Evolutionary conservation across 1,140 invertebrate genomes (phyloP), one percentile per base, ranked within the genome.

Genomic region (Drosophila aff.): DNA sequence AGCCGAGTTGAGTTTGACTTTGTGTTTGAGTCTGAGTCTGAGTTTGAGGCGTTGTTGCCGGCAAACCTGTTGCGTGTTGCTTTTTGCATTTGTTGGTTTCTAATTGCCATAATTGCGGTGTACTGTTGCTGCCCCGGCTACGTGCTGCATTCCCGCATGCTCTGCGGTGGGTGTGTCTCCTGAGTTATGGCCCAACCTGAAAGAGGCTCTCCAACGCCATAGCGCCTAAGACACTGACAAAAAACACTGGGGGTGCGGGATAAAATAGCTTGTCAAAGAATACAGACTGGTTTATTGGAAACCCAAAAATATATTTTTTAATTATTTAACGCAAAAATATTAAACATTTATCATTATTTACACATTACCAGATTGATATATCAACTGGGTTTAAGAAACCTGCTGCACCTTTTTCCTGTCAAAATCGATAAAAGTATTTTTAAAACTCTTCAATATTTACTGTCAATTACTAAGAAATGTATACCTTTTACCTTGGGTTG

Each of bases 41-140:
- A 38, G 36, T 38, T 23, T 55, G 52, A 55, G 52, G 52, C 23
- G 33, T 50, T 75, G 71, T 52, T 53, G 69, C 66, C 59, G 59
- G 60, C 58, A 62, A 71, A 85, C 82, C 83, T 86, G 82, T 86
- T 86, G 82, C 82, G 83, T 86, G 82, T 74, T 73, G 71, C 71
- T n/a, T 71, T 83, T 82, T 83, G 81, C 81, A 76, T 80, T 74
- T 82, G 76, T 86, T 82, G 64, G 81, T 82, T 87, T 79, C 84
- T 89, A 89, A 89, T 83, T 87, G 84, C 77, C 84, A 93, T 95
- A 95, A 60, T 93, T 94, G 80, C 87, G 94, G 72, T 92, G 94
- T 78, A 93, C 94, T 31, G 49, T 78, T 60, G 46, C 63, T 62
- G 50, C n/a, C 21, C 46, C 52, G 18, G 18, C 33, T 52, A 28